Base-by-base conservation (phyloP, 92 coral and sea anemone genomes). In the Meandrina meandrites region DNA sequence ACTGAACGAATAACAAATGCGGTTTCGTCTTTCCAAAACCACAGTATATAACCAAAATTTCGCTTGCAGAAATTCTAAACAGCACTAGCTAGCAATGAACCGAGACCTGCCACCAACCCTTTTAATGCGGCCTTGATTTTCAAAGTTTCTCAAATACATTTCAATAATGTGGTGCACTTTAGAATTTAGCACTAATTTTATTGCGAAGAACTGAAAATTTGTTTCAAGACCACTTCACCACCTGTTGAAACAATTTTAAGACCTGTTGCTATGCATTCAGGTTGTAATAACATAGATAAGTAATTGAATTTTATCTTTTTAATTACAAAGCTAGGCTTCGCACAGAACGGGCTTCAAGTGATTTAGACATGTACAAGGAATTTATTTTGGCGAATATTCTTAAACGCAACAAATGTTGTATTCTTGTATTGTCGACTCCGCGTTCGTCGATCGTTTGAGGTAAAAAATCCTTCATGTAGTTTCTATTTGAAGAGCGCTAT, bases 221-320 rank as follows among this genome's bases (percentile, higher is more conserved):
- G 30, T 34, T 28, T 30, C 17, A 32, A 22, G 51, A 0, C 42
- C 32, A 48, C n/a, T 7, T 58, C 7, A 31, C 67, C 86, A 82
- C 86, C 86, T 82, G 86, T 70, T 48, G 77, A 82, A 47, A 37
- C 36, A 73, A 79, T 5, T 27, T 57, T 22, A 13, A 31, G 12
- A 81, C 86, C 79, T 71, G 86, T 50, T 82, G 76, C 35, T 67
- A 69, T 34, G 30, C 12, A 21, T 69, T 50, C 35, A 50, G 69
- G 71, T 28, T n/a, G 47, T 36, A 24, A 80, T 37, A 64, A 62
- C 74, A 37, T 40, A 10, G 54, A 60, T 56, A 80, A 69, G 34
- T 64, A 40, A 14, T 21, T 62, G 3, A 73, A 37, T 35, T 73
- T 73, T 73, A 8, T 27, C 48, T 8, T 28, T 36, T 36, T n/a